Percentiles rank a stretch among this genome's conserved stretches.
Evolutionary conservation across 2,113 vertebrate genomes (phyloP).

Genomic region (Atrichornis clamosus): DNA sequence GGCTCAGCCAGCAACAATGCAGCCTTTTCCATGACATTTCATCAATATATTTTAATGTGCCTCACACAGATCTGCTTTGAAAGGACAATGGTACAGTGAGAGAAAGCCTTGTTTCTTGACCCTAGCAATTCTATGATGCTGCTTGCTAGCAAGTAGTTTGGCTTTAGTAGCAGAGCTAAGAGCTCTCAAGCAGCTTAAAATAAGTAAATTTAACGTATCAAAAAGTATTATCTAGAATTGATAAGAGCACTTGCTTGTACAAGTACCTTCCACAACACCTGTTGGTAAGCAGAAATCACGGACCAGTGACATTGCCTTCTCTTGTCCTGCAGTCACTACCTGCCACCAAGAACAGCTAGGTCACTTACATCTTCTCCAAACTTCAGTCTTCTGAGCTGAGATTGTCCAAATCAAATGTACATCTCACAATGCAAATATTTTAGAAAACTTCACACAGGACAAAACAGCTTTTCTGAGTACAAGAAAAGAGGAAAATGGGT

Average conservation of each 20-base stretch:
- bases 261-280: not conserved
- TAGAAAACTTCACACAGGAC: not conserved
- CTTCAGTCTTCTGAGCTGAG: not conserved
- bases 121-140: not conserved
- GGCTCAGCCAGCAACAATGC: not conserved
- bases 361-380: not conserved
- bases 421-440: not conserved
- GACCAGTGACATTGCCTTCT: not conserved
- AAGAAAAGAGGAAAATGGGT: not conserved
- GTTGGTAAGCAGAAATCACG: not conserved
- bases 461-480: not conserved
- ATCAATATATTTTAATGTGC: not conserved
- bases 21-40: constrained; percentile 36
- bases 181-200: not conserved
- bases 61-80: not conserved
- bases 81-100: not conserved
- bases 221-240: not conserved
- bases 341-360: accelerated
- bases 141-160: not conserved
- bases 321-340: not conserved
- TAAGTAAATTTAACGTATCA: not conserved
- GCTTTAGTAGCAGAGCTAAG: not conserved
- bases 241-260: not conserved
- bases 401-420: not conserved
- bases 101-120: not conserved